Percentiles rank a stretch among this genome's conserved stretches.
phyloP scores from a whole-genome alignment of 2,113 vertebrate genomes.

The Oriolus oriolus region DNA sequence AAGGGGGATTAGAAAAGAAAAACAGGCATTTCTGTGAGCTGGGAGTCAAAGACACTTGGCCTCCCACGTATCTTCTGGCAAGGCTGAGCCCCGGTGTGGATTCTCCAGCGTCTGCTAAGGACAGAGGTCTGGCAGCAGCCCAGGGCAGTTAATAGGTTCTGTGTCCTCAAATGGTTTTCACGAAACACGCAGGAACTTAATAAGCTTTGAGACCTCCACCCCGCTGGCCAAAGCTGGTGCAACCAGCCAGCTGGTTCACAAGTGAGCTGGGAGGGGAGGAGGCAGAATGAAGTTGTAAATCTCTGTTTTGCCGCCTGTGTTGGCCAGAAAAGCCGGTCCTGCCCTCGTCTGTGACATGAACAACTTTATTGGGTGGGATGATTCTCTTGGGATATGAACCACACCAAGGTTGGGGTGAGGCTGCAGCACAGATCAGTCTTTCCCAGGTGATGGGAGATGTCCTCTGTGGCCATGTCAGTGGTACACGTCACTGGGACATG shows the following conservation, averaged over 20 bases:
- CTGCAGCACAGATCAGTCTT: neutral
- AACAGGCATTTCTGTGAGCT: neutral
- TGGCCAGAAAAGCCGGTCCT: neutral
- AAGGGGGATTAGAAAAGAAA: neutral
- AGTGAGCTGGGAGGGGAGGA: neutral
- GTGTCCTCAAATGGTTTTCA: neutral
- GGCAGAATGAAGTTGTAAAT: neutral
- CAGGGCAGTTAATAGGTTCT: neutral
- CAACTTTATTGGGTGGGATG: rapidly evolving
- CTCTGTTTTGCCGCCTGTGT: neutral
- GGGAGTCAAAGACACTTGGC: neutral
- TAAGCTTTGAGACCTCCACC: slow-evolving; percentile 2
- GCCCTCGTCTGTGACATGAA: neutral
- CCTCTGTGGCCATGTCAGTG: rapidly evolving
- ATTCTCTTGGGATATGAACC: neutral
- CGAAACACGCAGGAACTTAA: neutral
- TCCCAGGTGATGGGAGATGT: neutral
- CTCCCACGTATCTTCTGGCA: neutral
- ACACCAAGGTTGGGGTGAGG: neutral
- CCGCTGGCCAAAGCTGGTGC: neutral
- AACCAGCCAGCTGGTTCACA: neutral
- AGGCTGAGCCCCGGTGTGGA: neutral
- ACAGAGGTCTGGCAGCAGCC: slow-evolving; percentile 1
- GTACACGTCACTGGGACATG: rapidly evolving
- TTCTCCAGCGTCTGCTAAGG: neutral